Conservation (phyloP, 2,797 vertebrate genomes). For the Coccyzus lansbergi region DNA sequence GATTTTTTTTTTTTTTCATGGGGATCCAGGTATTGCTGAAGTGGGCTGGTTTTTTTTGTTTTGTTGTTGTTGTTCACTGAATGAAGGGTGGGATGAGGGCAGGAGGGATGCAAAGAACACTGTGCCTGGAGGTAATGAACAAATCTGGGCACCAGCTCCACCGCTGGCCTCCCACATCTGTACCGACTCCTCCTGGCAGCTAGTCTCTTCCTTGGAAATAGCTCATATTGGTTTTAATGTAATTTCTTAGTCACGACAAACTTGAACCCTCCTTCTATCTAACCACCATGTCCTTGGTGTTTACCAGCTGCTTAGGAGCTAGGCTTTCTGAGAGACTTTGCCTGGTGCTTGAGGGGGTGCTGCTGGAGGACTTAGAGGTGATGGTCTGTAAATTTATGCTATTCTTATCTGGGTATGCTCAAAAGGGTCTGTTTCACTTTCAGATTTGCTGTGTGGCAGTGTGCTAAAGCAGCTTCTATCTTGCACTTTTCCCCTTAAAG, state of each 20-base stretch:
- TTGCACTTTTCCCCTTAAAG: neutral
- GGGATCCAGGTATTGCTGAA: neutral
- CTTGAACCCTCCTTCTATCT: neutral
- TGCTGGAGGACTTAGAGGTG: neutral
- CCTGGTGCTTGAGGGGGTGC: neutral
- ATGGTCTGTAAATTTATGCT: neutral
- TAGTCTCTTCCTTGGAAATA: neutral
- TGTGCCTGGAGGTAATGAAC: neutral
- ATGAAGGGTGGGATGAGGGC: neutral
- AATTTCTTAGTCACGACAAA: neutral
- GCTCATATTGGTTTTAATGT: neutral
- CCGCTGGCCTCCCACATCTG: fast-evolving
- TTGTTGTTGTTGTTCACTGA: fast-evolving
- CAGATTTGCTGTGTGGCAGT: neutral
- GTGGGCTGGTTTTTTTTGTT: fast-evolving
- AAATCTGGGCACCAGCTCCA: neutral
- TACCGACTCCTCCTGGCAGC: neutral
- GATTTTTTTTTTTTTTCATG: no score
- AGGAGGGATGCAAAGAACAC: neutral
- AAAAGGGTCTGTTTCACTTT: slow-evolving; percentile 4
- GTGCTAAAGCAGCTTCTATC: neutral
- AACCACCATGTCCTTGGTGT: fast-evolving
- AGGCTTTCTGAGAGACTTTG: neutral
- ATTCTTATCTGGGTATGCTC: neutral
- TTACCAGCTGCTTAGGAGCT: fast-evolving